Conservation (phyloP, 2,797 vertebrate species). For the Lophotriccus pileatus region DNA sequence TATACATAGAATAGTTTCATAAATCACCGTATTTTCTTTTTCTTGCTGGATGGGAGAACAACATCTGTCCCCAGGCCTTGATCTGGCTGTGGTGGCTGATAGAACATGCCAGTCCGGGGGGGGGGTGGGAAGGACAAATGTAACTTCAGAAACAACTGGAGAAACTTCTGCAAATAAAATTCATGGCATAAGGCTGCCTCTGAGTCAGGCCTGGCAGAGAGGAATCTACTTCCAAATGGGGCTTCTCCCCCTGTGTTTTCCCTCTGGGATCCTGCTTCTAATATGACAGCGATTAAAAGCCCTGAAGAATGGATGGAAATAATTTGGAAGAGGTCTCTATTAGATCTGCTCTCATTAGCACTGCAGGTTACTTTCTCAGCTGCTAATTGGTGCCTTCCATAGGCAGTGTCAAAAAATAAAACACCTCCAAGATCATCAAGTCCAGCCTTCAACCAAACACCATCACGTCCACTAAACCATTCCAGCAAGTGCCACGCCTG, state of each 20-base stretch:
- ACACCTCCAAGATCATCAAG: neutral
- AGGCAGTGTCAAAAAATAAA: neutral
- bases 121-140: neutral
- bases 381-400: constrained; percentile 47
- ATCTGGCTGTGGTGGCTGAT: neutral
- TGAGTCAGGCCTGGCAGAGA: neutral
- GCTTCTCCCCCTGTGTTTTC: neutral
- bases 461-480: neutral
- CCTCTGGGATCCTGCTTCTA: constrained; percentile 11
- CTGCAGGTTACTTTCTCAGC: constrained; percentile 48
- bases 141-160: neutral
- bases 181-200: neutral
- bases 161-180: neutral
- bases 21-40: neutral
- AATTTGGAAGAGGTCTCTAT: constrained; percentile 24
- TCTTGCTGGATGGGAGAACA: neutral
- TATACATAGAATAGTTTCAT: neutral
- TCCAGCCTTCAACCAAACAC: neutral
- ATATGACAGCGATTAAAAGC: constrained; percentile 33
- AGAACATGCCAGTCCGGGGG: neutral
- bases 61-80: neutral
- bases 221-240: neutral
- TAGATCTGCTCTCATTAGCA: constrained; percentile 45
- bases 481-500: neutral
- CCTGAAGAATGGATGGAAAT: constrained; percentile 30